Evolutionary conservation across 2,797 vertebrate genomes (phyloP).

Genomic region (Anniella stebbinsi): DNA sequence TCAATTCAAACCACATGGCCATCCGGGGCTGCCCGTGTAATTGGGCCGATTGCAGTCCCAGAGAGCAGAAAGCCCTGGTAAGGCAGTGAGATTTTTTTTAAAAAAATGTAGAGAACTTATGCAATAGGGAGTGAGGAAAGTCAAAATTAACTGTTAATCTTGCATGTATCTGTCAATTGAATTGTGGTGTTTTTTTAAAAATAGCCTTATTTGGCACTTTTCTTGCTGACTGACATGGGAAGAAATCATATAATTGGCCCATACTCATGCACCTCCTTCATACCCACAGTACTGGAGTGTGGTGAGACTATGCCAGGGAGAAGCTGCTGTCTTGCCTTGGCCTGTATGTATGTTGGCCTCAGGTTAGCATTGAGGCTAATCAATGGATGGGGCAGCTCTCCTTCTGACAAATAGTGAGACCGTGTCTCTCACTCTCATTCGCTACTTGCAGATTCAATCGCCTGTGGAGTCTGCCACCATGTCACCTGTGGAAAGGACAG

Average conservation of each 20-base stretch:
- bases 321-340: not conserved
- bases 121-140: not conserved
- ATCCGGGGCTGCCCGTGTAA: no score
- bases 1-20: no score
- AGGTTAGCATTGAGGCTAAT: not conserved
- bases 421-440: not conserved
- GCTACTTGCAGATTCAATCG: slow-evolving; percentile 82
- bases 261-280: not conserved
- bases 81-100: no score
- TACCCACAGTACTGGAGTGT: not conserved
- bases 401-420: not conserved
- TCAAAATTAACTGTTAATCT: not conserved
- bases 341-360: no score
- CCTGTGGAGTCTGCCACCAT: slow-evolving; percentile 91
- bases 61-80: no score
- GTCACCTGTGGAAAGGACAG: slow-evolving; percentile 97
- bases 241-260: not conserved
- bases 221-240: not conserved
- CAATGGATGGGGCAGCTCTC: not conserved
- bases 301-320: not conserved
- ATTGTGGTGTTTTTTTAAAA: not conserved
- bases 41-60: no score
- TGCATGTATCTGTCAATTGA: not conserved
- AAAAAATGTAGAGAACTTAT: no score
- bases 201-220: not conserved